These are phyloP conservation scores for Simalia tracyae DNA, from an alignment of 2,797 vertebrate genomes.

Conservation along the genomic window DNA sequence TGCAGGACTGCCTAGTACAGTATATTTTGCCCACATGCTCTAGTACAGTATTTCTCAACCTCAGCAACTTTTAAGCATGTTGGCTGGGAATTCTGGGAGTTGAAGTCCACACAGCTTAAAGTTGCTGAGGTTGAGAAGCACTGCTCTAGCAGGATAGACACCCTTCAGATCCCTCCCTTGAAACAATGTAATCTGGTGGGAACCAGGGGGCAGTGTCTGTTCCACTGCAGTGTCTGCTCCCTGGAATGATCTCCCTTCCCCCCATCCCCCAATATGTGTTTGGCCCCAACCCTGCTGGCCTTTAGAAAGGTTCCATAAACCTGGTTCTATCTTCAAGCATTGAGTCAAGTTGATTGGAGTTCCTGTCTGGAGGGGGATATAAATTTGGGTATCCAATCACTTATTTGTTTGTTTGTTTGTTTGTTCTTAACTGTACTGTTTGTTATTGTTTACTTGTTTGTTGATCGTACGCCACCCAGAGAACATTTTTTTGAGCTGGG, in stretches of 20 bases:
- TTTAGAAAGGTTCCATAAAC: not conserved
- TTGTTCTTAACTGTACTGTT: not conserved
- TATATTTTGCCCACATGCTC: too few species aligned
- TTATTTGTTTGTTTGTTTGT: too few species aligned
- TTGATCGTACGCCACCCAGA: not conserved
- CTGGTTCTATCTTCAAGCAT: not conserved
- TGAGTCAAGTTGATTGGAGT: not conserved
- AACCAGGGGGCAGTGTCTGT: not conserved
- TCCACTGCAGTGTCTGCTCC: not conserved
- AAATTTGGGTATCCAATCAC: not conserved
- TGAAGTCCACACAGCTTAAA: too few species aligned
- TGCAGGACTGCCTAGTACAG: not conserved
- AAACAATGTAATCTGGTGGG: not conserved
- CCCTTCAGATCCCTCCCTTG: not conserved
- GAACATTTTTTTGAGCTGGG: not conserved
- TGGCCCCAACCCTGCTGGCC: not conserved
- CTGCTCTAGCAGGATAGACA: not conserved
- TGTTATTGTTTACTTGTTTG: not conserved
- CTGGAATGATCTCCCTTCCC: not conserved
- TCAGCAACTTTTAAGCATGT: too few species aligned
- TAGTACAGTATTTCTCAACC: not conserved
- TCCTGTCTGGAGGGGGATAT: not conserved
- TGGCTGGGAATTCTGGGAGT: too few species aligned
- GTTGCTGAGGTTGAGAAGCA: too few species aligned
- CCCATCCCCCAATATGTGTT: not conserved